Evolutionary conservation across 2,797 vertebrate species (phyloP).

Genomic region (Chaenodraco wilsoni): DNA sequence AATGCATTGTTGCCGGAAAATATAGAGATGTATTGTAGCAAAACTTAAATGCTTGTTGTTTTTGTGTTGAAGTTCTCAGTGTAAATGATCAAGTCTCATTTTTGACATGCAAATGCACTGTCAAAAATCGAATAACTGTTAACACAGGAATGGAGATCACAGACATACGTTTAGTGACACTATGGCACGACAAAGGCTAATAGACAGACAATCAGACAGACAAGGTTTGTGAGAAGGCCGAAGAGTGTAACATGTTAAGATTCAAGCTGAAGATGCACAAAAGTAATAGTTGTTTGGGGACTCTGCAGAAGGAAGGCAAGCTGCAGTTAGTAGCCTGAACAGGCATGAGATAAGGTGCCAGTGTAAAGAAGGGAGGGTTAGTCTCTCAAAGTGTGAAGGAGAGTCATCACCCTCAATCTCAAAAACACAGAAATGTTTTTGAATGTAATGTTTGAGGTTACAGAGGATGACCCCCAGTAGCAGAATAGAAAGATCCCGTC

Average conservation of each 20-base stretch:
- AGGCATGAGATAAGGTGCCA: constrained; percentile 3
- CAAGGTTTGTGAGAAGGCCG: constrained; percentile 15
- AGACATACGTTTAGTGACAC: neutral
- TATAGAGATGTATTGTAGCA: neutral
- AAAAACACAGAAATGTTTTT: too few species aligned
- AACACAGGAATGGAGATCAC: constrained; percentile 4
- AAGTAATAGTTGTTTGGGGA: constrained; percentile 7
- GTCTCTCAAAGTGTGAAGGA: constrained; percentile 25
- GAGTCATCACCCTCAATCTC: constrained; percentile 61
- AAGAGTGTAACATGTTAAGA: constrained; percentile 13
- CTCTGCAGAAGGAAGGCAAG: constrained; percentile 24
- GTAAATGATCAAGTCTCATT: constrained; percentile 5
- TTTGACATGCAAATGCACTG: neutral
- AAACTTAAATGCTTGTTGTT: too few species aligned
- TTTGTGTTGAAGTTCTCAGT: neutral
- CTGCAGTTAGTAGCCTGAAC: constrained; percentile 35
- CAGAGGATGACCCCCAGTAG: constrained; percentile 52
- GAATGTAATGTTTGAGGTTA: constrained; percentile 18
- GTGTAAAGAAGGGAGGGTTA: constrained; percentile 47
- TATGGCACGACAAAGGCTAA: constrained; percentile 13
- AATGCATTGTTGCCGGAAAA: too few species aligned
- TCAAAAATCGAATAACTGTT: neutral
- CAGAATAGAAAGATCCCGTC: constrained; percentile 37
- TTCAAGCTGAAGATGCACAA: constrained; percentile 21
- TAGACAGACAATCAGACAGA: constrained; percentile 9